phyloP scores from a whole-genome alignment of 2,888 invertebrate species.

The Melanchra persicariae region DNA sequence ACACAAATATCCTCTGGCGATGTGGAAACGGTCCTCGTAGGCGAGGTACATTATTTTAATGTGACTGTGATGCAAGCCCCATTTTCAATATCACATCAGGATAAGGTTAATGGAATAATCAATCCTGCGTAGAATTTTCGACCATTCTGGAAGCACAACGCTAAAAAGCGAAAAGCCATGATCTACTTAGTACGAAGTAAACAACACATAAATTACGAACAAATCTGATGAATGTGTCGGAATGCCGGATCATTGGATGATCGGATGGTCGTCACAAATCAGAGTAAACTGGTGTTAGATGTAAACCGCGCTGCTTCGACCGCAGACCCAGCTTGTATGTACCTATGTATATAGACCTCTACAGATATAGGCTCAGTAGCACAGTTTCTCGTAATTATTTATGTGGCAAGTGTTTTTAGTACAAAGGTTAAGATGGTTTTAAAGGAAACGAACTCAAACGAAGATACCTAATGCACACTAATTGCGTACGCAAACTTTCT shows the following conservation, averaged over 20 bases:
- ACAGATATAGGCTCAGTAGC: background rate
- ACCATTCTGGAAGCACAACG: background rate
- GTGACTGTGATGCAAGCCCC: no score
- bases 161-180: slow-evolving; percentile 10
- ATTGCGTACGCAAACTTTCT: background rate
- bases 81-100: no score
- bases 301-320: slow-evolving; percentile 37
- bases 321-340: slow-evolving; percentile 34
- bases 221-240: slow-evolving; percentile 26
- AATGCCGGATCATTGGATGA: slow-evolving; percentile 30
- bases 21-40: no score
- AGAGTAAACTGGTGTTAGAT: slow-evolving; percentile 23
- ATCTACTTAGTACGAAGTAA: slow-evolving; percentile 4
- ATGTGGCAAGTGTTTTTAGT: background rate
- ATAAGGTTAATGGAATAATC: background rate
- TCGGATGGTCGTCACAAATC: slow-evolving; percentile 32
- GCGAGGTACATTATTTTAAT: no score
- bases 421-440: background rate
- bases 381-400: background rate
- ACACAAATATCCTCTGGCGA: no score
- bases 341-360: background rate
- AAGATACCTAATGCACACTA: background rate
- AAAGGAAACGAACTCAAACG: background rate
- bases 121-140: background rate
- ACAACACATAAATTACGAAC: slow-evolving; percentile 28